Evolutionary conservation across 2,888 invertebrate genomes (phyloP), one percentile per base, ranked within the genome.

Genomic region (Linnaemya vulpina): DNA sequence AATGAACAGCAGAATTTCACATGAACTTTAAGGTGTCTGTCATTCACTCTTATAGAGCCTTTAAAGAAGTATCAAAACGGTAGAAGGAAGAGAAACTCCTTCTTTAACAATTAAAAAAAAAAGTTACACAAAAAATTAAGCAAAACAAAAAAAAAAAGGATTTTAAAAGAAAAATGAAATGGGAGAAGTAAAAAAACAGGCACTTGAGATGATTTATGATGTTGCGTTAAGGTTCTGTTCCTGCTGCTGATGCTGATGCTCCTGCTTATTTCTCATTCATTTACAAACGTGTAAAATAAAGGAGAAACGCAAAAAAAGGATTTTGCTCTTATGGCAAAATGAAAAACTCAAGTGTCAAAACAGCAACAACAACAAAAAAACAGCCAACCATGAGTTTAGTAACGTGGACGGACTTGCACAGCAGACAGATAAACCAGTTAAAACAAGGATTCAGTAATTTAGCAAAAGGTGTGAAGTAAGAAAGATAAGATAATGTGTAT

Each of bases 151-250:
- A 38, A 43, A 74, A 46, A 76, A 81, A 58, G 0, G n/a, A 60
- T 63, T 49, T 62, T 38, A 51, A 84, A 58, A 73, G 30, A 30
- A 55, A 77, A 67, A 58, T 65, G 82, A 51, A 76, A 51, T 62
- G 46, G 63, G 46, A 67, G 70, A 30, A 30, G 51, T 43, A 63
- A 75, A 76, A 30, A 82, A 77, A 17, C 63, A 85, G 75, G 86
- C 89, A 89, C 90, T 90, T 90, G 89, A 90, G 88, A 89, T 90
- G 90, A 90, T 90, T 90, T 90, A 90, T 90, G 90, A 90, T 89
- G 90, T 63, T 84, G 81, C 76, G 85, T 58, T 83, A 78, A 60
- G 73, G 51, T 76, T 70, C 15, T 76, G 43, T 46, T 70, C 46
- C 35, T 68, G 53, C 68, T 71, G 49, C 53, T 73, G 38, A 13